Base-by-base conservation (phyloP, 1,140 invertebrate species). In the Trichomalopsis sarcophagae region DNA sequence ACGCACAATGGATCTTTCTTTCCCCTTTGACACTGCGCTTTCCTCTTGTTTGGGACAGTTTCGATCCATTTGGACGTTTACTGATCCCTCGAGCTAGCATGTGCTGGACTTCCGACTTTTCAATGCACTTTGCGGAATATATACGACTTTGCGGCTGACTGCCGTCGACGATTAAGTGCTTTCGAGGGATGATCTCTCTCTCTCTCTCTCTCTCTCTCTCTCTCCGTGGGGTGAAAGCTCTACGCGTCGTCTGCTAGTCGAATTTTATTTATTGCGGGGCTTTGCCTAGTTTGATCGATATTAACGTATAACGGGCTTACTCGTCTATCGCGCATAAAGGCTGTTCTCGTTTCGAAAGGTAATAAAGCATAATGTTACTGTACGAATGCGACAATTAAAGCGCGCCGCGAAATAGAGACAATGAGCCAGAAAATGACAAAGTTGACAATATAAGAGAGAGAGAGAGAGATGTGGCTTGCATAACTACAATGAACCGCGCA, bases 351-450 rank as follows among this genome's bases (percentile, higher is more conserved):
- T 27, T 27, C 27, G 27, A 27, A 1, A 27, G 27, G 27, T 27
- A 27, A 27, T 27, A 27, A 27, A 27, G 27, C 27, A 1, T 27
- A 27, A 27, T 27, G 27, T 27, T 1, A 27, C 27, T 27, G 1
- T 27, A 27, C 74, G 21, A 14, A 30, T 27, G 6, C 9, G 14
- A 62, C 55, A 62, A 62, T 62, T 33, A 71, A 71, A 33, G 14
- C 69, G 69, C 69, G 27, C 23, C 23, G 36, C 47, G 36, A 21
- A 17, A 77, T n/a, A n/a, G 17, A 83, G 62, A 83, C 75, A 78
- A 83, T 83, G 82, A 69, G 69, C 55, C 27, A 78, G 76, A 78
- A 78, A 78, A 78, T 78, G 76, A 78, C 76, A 78, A 78, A 78
- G 76, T 78, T 62, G 76, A 78, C 44, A 33, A 40, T 23, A 50